These are phyloP conservation scores for Alethe diademata DNA, from an alignment of 2,113 vertebrate genomes.

Conservation along the genomic window DNA sequence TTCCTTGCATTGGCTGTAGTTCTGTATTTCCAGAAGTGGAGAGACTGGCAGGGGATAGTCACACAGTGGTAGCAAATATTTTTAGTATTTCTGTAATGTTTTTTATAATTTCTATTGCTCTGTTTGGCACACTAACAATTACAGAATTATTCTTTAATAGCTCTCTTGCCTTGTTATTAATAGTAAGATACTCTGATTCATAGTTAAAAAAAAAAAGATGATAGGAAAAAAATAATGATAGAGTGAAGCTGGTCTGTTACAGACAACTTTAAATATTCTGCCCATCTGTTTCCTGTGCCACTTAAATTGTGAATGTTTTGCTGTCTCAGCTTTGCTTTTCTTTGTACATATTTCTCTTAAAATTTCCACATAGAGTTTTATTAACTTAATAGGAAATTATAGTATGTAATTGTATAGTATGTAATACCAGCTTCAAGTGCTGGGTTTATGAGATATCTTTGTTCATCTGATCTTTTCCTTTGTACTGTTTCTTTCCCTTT, in stretches of 20 bases:
- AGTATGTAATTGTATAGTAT: neutral
- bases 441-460: neutral
- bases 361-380: neutral
- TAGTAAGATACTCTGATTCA: neutral
- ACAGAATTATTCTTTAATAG: neutral
- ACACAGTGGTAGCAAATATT: neutral
- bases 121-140: neutral
- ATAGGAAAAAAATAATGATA: neutral
- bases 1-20: neutral
- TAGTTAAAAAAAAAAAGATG: neutral
- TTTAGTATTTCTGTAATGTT: neutral
- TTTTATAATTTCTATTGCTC: neutral
- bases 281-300: conserved; percentile 1
- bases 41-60: neutral
- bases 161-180: neutral
- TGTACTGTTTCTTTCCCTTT: neutral
- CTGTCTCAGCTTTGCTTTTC: neutral
- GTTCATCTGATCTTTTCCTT: neutral
- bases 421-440: neutral
- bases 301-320: neutral
- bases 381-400: neutral
- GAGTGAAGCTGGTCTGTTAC: neutral
- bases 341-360: neutral
- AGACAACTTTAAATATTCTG: neutral
- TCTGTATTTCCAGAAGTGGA: neutral